Evolutionary conservation across 1,140 invertebrate genomes (phyloP).

Genomic region (Batillaria attramentaria): DNA sequence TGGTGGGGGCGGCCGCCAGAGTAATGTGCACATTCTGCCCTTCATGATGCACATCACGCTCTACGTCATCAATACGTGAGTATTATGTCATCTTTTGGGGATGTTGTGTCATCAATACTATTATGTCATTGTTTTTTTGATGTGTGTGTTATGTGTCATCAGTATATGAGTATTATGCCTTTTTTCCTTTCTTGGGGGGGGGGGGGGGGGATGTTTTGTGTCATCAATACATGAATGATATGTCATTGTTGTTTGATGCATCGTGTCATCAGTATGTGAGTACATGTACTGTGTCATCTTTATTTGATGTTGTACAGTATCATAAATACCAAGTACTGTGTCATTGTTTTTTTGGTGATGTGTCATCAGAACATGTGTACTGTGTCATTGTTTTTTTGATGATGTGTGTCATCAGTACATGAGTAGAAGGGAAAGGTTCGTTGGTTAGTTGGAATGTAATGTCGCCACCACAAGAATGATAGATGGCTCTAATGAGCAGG

Average conservation of each 20-base stretch:
- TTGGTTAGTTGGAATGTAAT: constrained; percentile 4
- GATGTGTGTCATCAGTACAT: neutral
- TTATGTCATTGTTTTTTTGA: neutral
- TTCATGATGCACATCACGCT: constrained; percentile 95
- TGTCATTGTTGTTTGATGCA: neutral
- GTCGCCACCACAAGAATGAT: no score
- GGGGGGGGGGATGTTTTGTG: neutral
- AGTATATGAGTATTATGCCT: neutral
- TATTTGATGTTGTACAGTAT: neutral
- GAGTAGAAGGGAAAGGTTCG: neutral
- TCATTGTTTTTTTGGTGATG: neutral
- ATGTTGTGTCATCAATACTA: neutral
- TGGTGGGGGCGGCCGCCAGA: constrained; percentile 93
- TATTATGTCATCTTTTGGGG: constrained; percentile 46
- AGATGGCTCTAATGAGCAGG: no score
- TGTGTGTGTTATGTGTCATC: neutral
- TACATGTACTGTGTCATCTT: neutral
- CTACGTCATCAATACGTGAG: constrained; percentile 94
- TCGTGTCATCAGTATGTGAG: neutral
- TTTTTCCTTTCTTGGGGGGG: constrained; percentile 80
- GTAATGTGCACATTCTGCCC: constrained; percentile 96
- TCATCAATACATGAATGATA: neutral
- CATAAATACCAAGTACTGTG: no score
- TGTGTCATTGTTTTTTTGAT: neutral
- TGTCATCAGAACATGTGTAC: neutral